phyloP scores from a whole-genome alignment of 2,888 invertebrate species.

The Tenthredo notha region DNA sequence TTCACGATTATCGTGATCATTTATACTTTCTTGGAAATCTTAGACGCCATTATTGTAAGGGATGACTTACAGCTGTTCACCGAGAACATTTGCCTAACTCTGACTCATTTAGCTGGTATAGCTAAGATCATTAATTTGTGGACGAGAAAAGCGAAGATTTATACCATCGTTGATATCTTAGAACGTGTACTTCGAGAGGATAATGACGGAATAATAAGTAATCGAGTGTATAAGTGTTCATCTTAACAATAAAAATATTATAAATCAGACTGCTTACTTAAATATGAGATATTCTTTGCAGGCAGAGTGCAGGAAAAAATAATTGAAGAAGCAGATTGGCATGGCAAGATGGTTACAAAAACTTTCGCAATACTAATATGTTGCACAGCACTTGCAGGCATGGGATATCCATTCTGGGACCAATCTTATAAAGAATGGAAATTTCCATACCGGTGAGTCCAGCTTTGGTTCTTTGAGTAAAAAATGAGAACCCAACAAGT shows the following conservation, averaged over 20 bases:
- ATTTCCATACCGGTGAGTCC: conserved; percentile 20
- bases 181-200: conserved; percentile 52
- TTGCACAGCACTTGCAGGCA: not conserved
- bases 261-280: not conserved
- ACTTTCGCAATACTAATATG: not conserved
- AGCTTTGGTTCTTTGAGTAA: not conserved
- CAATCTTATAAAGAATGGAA: conserved; percentile 33
- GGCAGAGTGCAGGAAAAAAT: conserved; percentile 53
- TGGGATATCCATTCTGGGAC: conserved; percentile 27
- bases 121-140: conserved; percentile 5
- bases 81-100: conserved; percentile 41
- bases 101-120: conserved; percentile 14
- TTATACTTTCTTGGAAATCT: conserved; percentile 21
- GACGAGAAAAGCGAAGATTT: conserved; percentile 26
- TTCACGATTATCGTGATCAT: not conserved
- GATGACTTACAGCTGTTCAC: conserved; percentile 28
- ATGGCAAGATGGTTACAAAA: not conserved
- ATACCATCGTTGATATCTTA: conserved; percentile 54
- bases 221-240: not conserved
- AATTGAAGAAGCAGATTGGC: not conserved
- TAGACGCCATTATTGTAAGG: conserved; percentile 18
- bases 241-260: not conserved
- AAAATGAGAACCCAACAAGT: not conserved
- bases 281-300: conserved; percentile 55
- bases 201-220: conserved; percentile 17